Base-by-base conservation (phyloP, 1,140 invertebrate species). In the Carposina sasakii region DNA sequence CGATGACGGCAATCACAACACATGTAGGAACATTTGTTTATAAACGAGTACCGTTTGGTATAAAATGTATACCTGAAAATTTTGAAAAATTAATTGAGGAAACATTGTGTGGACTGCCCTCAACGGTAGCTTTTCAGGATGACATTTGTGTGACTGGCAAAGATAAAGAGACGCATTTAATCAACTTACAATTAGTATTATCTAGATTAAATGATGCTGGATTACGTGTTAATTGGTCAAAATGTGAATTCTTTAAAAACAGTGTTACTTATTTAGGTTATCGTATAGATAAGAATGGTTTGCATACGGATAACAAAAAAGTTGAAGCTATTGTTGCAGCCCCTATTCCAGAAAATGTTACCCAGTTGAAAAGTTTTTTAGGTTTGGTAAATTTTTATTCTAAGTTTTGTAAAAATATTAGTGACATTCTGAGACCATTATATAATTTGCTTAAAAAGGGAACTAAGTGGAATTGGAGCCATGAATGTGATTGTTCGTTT, bases 241-340 rank as follows among this genome's bases (percentile, higher is more conserved):
- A 58, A 53, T 58, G 55, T 48, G 34, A 54, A 15, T 67, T 70
- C 33, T 68, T 71, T 19, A 45, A 66, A 57, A 22, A 52, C 6
- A 59, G 59, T 57, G 55, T 83, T 10, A 48, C 51, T 5, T 76
- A 68, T 48, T 48, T 83, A 12, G 75, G 79, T 1, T 72, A 67
- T 54, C 56, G 54, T 0, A 69, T 85, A 12, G 48, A 64, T 36
- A 67, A 63, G 43, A 0, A 42, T 0, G 59, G 67, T 0, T 23
- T 74, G n/a, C 57, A 59, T 17, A 69, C 58, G 36, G 46, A 57
- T 8, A n/a, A 30, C 1, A 40, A 42, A 1, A 49, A 30, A 41
- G 24, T 49, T 13, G 33, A 48, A 22, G 47, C 47, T n/a, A 49
- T 49, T n/a, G 36, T 34, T 9, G 15, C 24, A 15, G 23, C 48